These are phyloP conservation scores for Emydura subglobosa DNA, from an alignment of 2,113 vertebrate genomes.

Conservation along the genomic window DNA sequence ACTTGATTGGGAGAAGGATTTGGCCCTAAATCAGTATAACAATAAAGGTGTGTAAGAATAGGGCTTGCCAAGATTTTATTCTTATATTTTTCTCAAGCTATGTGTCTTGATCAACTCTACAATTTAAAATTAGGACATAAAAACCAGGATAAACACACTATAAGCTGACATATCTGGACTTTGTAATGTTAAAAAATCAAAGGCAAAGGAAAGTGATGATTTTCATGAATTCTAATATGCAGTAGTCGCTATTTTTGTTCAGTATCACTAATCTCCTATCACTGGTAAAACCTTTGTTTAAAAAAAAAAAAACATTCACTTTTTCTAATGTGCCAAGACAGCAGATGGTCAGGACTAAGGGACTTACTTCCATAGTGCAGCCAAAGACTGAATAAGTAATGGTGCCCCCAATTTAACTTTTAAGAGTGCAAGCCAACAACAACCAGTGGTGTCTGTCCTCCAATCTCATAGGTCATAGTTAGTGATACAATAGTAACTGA, in stretches of 20 bases:
- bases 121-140: neutral
- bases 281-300: constrained; percentile 54
- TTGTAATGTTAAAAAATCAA: neutral
- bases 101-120: neutral
- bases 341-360: neutral
- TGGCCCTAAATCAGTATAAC: neutral
- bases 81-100: neutral
- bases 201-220: neutral
- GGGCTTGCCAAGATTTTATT: neutral
- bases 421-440: constrained; percentile 66
- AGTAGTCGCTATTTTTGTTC: neutral
- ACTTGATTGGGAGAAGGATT: neutral
- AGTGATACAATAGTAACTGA: neutral
- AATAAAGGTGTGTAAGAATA: neutral
- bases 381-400: constrained; percentile 68
- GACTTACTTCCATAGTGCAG: constrained; percentile 51
- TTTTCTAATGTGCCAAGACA: constrained; percentile 44
- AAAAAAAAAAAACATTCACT: neutral
- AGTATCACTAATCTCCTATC: constrained; percentile 46
- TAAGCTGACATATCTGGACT: neutral
- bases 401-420: constrained; percentile 72
- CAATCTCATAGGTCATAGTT: constrained; percentile 34
- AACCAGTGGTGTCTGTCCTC: constrained; percentile 44
- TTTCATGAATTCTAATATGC: neutral
- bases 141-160: neutral